Evolutionary conservation across 2,888 invertebrate genomes (phyloP).

Genomic region (Acrobasis repandana): DNA sequence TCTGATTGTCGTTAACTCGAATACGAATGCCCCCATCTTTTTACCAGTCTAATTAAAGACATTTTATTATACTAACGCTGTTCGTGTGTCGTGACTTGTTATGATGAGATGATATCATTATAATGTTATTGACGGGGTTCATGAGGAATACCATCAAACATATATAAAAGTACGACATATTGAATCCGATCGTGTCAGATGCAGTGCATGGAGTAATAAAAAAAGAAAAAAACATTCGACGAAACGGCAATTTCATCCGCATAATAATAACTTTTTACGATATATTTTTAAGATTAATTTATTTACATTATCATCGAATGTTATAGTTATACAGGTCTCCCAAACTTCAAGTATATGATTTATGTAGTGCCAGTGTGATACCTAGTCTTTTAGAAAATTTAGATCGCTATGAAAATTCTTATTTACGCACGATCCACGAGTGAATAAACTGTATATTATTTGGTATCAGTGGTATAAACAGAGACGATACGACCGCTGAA

Average conservation of each 20-base stretch:
- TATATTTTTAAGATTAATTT: too few relatives aligned
- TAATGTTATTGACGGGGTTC: background rate
- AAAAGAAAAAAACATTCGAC: too few relatives aligned
- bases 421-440: background rate
- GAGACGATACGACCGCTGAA: conserved; percentile 64
- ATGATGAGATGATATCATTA: conserved; percentile 9
- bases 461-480: conserved; percentile 64
- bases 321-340: too few relatives aligned
- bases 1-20: conserved; percentile 20
- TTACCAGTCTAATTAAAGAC: conserved; percentile 18
- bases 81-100: conserved; percentile 2
- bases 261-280: too few relatives aligned
- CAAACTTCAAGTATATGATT: too few relatives aligned
- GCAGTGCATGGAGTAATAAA: background rate
- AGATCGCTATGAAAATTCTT: background rate
- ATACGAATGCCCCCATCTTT: conserved; percentile 1
- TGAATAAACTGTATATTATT: conserved; percentile 37
- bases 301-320: too few relatives aligned
- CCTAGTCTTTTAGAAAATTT: too few relatives aligned
- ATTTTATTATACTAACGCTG: conserved; percentile 14
- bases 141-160: background rate
- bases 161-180: background rate
- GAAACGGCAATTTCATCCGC: too few relatives aligned
- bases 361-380: too few relatives aligned
- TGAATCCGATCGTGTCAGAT: background rate